Evolutionary conservation across 1,140 invertebrate species (phyloP).

Genomic region (Ceratitis capitata): DNA sequence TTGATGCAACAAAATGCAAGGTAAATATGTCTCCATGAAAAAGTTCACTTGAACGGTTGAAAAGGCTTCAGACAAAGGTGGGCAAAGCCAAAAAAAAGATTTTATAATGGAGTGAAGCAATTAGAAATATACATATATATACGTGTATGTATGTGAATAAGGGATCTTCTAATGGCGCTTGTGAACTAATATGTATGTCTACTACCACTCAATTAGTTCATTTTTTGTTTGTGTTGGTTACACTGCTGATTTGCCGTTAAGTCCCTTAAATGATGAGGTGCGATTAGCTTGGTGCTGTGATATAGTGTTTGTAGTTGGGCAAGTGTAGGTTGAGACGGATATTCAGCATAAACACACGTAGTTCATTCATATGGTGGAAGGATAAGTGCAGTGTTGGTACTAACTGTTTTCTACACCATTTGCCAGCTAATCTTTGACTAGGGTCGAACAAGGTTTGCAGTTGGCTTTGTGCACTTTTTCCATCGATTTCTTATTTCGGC

Average conservation of each 20-base stretch:
- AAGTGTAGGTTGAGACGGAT: too few relatives aligned
- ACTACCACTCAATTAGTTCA: neutral
- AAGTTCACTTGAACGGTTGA: too few relatives aligned
- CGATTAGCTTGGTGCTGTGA: neutral
- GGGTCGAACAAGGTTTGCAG: conserved; percentile 21
- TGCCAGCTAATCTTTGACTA: conserved; percentile 21
- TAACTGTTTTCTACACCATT: conserved; percentile 25
- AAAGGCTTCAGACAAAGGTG: too few relatives aligned
- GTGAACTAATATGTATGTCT: neutral
- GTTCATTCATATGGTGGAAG: too few relatives aligned
- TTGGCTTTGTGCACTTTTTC: neutral
- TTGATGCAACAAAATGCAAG: neutral
- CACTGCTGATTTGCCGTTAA: neutral
- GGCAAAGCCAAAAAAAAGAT: too few relatives aligned
- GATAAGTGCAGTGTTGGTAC: neutral
- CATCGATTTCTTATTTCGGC: too few relatives aligned
- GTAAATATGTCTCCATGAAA: too few relatives aligned
- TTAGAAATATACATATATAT: neutral
- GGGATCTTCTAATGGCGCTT: neutral
- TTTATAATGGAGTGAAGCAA: too few relatives aligned
- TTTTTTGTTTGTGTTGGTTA: neutral
- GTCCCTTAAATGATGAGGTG: conserved; percentile 5
- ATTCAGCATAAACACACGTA: too few relatives aligned
- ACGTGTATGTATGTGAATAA: neutral
- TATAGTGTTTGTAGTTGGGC: neutral